A percentile compares a stretch with the other conserved stretches of the same genome.
Conservation (phyloP, 2,888 invertebrate species). For the Amorpha juglandis region DNA sequence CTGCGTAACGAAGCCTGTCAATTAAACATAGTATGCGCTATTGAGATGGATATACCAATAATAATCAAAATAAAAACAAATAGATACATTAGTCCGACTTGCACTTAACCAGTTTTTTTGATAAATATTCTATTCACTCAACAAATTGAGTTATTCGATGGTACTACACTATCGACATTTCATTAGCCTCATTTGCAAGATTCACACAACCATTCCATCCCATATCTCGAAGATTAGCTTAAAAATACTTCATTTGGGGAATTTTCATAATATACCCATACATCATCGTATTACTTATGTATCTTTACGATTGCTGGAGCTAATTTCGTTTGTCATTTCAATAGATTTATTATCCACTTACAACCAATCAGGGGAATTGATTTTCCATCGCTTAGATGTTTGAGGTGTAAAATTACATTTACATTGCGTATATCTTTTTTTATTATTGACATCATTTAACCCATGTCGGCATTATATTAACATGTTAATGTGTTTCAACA, state of each 20-base stretch:
- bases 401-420: slow-evolving; percentile 62
- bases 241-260: slow-evolving; percentile 21
- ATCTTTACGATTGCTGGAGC: slow-evolving; percentile 36
- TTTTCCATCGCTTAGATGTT: slow-evolving; percentile 53
- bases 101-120: no score
- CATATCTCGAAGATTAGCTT: slow-evolving; percentile 18
- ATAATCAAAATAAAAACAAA: no score
- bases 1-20: no score
- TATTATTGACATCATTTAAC: slow-evolving; percentile 75
- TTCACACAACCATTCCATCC: slow-evolving; percentile 5
- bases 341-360: slow-evolving; percentile 55
- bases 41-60: no score
- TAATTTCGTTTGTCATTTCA: slow-evolving; percentile 52
- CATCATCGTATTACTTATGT: slow-evolving; percentile 25
- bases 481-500: slow-evolving; percentile 68
- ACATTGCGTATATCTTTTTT: slow-evolving; percentile 58
- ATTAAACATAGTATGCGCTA: no score
- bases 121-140: neutral
- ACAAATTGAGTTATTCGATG: neutral
- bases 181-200: slow-evolving; percentile 17
- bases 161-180: neutral
- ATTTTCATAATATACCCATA: slow-evolving; percentile 51
- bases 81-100: no score
- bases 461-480: slow-evolving; percentile 62
- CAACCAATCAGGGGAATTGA: slow-evolving; percentile 60